Evolutionary conservation across 2,888 invertebrate species (phyloP).

Genomic region (Gymnoscelis rufifasciata): DNA sequence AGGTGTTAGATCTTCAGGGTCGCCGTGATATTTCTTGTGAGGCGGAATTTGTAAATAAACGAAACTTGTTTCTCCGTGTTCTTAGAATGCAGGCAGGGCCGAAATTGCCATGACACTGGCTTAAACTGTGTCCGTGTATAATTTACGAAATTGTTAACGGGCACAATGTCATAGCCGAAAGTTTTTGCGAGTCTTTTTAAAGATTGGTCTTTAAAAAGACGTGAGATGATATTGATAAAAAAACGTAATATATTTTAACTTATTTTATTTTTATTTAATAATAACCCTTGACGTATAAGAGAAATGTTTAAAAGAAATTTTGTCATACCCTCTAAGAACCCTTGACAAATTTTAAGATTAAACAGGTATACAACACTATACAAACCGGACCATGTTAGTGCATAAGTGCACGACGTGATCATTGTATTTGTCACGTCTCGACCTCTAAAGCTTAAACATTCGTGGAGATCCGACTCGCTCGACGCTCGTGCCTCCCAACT

Average conservation of each 20-base stretch:
- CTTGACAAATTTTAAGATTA: background rate
- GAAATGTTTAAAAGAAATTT: no score
- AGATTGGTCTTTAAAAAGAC: no score
- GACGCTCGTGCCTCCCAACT: constrained; percentile 52
- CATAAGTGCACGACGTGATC: constrained; percentile 25
- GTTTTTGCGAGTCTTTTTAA: no score
- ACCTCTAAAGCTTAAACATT: constrained; percentile 39
- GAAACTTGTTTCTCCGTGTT: constrained; percentile 12
- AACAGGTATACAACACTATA: background rate
- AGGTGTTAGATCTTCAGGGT: constrained; percentile 45
- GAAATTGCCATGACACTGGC: background rate
- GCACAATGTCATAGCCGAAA: no score
- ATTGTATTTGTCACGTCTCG: constrained; percentile 43
- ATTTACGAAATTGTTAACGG: no score
- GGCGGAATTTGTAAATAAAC: constrained; percentile 13
- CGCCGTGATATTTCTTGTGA: constrained; percentile 27
- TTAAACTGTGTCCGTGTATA: background rate
- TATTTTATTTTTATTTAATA: no score
- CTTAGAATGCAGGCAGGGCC: constrained; percentile 6
- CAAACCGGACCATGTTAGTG: background rate
- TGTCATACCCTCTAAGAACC: no score
- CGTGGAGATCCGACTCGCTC: constrained; percentile 47
- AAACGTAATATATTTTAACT: no score
- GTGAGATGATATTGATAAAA: no score
- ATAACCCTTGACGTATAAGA: no score